Base-by-base conservation (phyloP, 1,140 invertebrate species). In the Glossosoma conforme region DNA sequence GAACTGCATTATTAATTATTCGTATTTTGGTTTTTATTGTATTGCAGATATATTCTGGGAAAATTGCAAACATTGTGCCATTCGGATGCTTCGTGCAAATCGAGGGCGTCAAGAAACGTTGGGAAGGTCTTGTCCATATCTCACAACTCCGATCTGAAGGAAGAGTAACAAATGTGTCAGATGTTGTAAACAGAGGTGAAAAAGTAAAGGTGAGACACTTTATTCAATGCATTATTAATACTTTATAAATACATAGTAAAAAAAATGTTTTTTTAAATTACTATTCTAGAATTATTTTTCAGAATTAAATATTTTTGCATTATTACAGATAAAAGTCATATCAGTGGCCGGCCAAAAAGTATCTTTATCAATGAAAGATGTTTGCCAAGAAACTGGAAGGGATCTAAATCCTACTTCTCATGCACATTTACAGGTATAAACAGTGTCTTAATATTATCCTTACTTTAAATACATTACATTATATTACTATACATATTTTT, bases 81-180 rank as follows among this genome's bases (percentile, higher is more conserved):
- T 99, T 98, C 76, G 97, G 97, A 2, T 98, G 95, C 70, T 99
- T 99, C 75, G 92, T 98, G 1, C 91, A 95, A 69, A 69, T 99
- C 4, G 93, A 97, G 65, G 93, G 94, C 0, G 74, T 99, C 5
- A 79, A 84, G 38, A 81, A 85, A 46, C 78, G 90, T 46, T 91
- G 87, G 82, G 97, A 99, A 71, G 97, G 97, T 2, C 74, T 99
- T 0, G 93, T 98, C 6, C 97, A 99, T 64, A 97, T 99, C 58
- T 99, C 96, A 9, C 93, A 98, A 72, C 69, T 98, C 17, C 67
- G 93, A 24, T 77, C 89, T 35, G 93, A 98, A 71, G 96, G 95
- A 0, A 77, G 96, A 59, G 95, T 99, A 6, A 92, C 89, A 1
- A 91, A 89, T 75, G 95, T 97, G 0, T 85, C 84, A 4, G 97